phyloP scores from a whole-genome alignment of 2,113 vertebrate genomes.

The Ammodytes marinus region DNA sequence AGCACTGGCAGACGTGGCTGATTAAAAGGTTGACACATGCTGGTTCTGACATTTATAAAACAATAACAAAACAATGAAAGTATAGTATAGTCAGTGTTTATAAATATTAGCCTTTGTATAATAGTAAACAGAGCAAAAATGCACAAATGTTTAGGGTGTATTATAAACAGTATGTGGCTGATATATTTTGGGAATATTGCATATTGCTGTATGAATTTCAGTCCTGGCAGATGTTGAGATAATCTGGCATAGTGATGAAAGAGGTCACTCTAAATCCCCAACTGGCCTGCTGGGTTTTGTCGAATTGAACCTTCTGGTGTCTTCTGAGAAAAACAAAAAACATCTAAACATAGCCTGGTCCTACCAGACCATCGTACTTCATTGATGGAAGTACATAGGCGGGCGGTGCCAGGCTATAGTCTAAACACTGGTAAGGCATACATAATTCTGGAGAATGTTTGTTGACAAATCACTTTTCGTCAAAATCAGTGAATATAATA shows the following conservation, averaged over 20 bases:
- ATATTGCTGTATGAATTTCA: conserved; percentile 4
- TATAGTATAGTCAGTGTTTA: no score
- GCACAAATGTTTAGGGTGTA: not conserved
- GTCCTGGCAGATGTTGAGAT: conserved; percentile 46
- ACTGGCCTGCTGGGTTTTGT: conserved; percentile 29
- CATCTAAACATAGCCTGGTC: not conserved
- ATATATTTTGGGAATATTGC: conserved; percentile 4
- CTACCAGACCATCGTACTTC: no score
- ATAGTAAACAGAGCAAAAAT: not conserved
- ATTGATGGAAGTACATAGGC: no score
- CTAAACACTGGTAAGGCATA: no score
- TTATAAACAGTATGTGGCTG: not conserved
- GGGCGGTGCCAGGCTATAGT: no score
- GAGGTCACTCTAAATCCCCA: conserved; percentile 55
- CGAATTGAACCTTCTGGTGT: conserved; percentile 37
- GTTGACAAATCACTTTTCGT: no score
- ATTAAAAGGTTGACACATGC: no score
- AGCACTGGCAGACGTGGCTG: not conserved
- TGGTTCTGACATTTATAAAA: no score
- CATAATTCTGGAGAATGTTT: no score
- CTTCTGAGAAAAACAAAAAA: conserved; percentile 11
- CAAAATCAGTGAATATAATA: no score
- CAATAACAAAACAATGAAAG: not conserved
- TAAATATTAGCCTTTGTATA: not conserved
- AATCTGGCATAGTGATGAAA: conserved; percentile 50